A percentile compares a stretch with the other conserved stretches of the same genome.
These are phyloP conservation scores for Ceyx melanurus DNA, from an alignment of 2,113 vertebrate genomes.

Conservation along the genomic window DNA sequence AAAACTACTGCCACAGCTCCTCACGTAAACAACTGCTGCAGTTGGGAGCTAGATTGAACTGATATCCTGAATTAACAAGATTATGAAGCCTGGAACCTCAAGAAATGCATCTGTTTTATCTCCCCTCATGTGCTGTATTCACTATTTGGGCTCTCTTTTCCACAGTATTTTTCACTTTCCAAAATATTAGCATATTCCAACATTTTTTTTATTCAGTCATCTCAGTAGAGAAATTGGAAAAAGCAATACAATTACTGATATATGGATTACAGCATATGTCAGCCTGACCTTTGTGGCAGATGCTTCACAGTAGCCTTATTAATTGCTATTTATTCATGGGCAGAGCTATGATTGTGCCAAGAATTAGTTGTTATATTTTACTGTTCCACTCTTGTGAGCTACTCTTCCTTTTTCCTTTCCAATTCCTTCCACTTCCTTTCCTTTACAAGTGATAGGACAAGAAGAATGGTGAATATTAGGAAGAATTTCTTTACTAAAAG, in stretches of 20 bases:
- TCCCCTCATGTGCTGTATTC: not conserved
- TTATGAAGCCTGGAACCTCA: not conserved
- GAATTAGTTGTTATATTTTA: not conserved
- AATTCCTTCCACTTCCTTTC: not conserved
- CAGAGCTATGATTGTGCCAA: not conserved
- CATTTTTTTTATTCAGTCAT: not conserved
- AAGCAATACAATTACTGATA: not conserved
- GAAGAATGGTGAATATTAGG: too few species aligned
- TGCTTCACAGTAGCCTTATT: not conserved
- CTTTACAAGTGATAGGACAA: not conserved
- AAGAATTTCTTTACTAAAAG: too few species aligned
- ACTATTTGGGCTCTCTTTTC: not conserved
- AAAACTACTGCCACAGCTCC: constrained; percentile 19
- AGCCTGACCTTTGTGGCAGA: not conserved
- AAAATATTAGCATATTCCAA: not conserved
- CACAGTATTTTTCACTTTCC: not conserved
- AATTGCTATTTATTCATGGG: not conserved
- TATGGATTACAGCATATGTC: not conserved
- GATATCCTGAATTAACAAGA: not conserved
- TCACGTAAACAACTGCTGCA: not conserved
- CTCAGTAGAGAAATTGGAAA: not conserved
- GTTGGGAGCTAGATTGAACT: not conserved
- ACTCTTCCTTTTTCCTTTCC: not conserved
- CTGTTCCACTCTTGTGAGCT: not conserved
- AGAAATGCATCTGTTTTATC: not conserved